Evolutionary conservation across 1,140 invertebrate species (phyloP), one percentile per base, ranked within the genome.

Genomic region (Rhyacophila brunnea): DNA sequence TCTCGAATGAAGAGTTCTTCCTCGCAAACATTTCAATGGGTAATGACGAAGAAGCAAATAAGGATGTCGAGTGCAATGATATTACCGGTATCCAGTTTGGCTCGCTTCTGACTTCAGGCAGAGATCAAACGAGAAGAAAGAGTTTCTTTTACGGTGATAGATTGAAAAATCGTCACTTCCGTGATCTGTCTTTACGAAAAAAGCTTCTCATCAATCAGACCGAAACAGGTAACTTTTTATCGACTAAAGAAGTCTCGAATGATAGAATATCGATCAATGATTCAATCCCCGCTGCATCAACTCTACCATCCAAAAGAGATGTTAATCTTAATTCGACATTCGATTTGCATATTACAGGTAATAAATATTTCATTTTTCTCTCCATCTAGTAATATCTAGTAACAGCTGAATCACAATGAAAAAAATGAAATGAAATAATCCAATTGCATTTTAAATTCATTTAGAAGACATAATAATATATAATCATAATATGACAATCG

Each of bases 281-380:
- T 9, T 28, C 23, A 5, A 28, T 28, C 23, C 3, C 4, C 3
- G 23, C 23, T 28, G 3, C 9, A 61, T n/a, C n/a, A n/a, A n/a
- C n/a, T n/a, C n/a, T n/a, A n/a, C 38, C 13, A 62, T 38, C 15
- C 40, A 17, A 15, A 36, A 36, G 45, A 18, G 23, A 55, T 50
- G n/a, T n/a, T n/a, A 7, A 50, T 45, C 64, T 74, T 36, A 71
- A 77, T 63, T 68, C 70, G 34, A 66, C 64, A 15, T 69, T 67
- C n/a, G 75, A 71, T 64, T 68, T 78, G 23, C 75, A 78, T 62
- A 73, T 78, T 50, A 73, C 75, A 61, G 74, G 75, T 76, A 28
- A 28, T 28, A 9, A 9, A 5, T 28, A 5, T 28, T 28, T 28
- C 23, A 5, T 28, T 28, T 28, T 28, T 28, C 9, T 28, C 9